Percentiles rank a stretch among this genome's conserved stretches.
Evolutionary conservation across 2,888 invertebrate genomes (phyloP).

Genomic region (Choristoneura rosaceana): DNA sequence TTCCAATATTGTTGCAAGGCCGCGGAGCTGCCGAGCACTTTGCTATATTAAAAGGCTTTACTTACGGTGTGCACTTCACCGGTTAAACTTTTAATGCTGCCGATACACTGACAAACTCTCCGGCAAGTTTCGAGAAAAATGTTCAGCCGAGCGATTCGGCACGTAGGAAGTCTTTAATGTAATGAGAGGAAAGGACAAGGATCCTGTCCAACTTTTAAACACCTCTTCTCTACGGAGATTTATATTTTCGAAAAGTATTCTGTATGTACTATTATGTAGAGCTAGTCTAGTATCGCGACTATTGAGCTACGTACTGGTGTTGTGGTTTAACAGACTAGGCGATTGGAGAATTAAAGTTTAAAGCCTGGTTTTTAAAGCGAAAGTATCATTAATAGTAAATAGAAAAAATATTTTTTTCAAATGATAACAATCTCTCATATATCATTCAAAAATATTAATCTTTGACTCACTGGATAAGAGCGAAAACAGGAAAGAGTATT

Average conservation of each 20-base stretch:
- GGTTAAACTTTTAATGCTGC: conserved; percentile 46
- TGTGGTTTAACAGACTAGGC: too few relatives aligned
- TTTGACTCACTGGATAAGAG: too few relatives aligned
- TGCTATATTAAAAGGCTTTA: conserved; percentile 62
- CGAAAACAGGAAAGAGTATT: too few relatives aligned
- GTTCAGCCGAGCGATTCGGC: conserved; percentile 35
- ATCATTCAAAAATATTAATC: too few relatives aligned
- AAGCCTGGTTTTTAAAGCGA: too few relatives aligned
- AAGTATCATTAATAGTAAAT: too few relatives aligned
- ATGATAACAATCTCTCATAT: too few relatives aligned
- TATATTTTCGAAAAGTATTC: not conserved
- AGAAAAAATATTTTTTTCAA: too few relatives aligned
- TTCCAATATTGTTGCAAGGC: conserved; percentile 22
- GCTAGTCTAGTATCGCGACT: not conserved
- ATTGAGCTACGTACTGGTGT: not conserved
- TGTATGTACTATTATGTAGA: not conserved
- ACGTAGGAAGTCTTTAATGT: conserved; percentile 39
- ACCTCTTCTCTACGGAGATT: not conserved
- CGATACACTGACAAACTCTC: conserved; percentile 42
- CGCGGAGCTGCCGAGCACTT: conserved; percentile 50
- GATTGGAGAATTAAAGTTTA: too few relatives aligned
- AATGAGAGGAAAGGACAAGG: conserved; percentile 27
- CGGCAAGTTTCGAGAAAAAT: conserved; percentile 48
- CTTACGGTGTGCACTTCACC: conserved; percentile 52
- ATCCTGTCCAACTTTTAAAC: conserved; percentile 37